Base-by-base conservation (phyloP, 2,113 vertebrate genomes). In the Manacus vitellinus region DNA sequence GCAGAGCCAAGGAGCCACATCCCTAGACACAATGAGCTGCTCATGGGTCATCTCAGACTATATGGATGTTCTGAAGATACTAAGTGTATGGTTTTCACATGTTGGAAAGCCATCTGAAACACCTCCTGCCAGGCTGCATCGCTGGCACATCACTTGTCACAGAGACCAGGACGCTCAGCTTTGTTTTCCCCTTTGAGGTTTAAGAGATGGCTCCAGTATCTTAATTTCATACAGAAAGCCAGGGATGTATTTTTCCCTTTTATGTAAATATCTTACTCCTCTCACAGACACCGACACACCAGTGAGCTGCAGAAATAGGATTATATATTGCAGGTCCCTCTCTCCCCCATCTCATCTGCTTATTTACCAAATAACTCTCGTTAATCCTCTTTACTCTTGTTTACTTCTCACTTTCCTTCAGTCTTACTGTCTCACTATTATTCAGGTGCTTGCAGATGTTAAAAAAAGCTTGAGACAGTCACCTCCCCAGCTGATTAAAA, bases 291-390 rank as follows among this genome's bases (percentile, higher is more conserved):
- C 27, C 23, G 56, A 74, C 71, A 93, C 56, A 74, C 24, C 55
- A 96, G 71, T 62, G 61, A 92, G 91, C 89, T 94, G 80, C 73
- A 87, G 75, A 94, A 94, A 97, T 19, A 92, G 72, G 88, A 96
- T 97, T 97, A 93, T 61, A 86, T 63, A 91, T 73, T 85, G 66
- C 49, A 68, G 31, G 67, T 72, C 72, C 55, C 4, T 14, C 39
- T 78, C 73, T 92, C 39, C 51, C 51, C n/a, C 54, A 46, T 91
- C 55, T 79, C 77, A 88, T 70, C 51, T 89, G 23, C 77, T 91
- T 93, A 90, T 93, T 97, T 95, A 97, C 87, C 51, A 76, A 95
- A 93, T 58, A 84, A 81, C 23, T 31, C n/a, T 41, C 0, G 0
- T 71, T 95, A 94, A 92, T 94, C 82, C 62, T 95, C 65, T 84